Evolutionary conservation across 2,888 invertebrate species (phyloP).

Genomic region (Mellilla xanthometata): DNA sequence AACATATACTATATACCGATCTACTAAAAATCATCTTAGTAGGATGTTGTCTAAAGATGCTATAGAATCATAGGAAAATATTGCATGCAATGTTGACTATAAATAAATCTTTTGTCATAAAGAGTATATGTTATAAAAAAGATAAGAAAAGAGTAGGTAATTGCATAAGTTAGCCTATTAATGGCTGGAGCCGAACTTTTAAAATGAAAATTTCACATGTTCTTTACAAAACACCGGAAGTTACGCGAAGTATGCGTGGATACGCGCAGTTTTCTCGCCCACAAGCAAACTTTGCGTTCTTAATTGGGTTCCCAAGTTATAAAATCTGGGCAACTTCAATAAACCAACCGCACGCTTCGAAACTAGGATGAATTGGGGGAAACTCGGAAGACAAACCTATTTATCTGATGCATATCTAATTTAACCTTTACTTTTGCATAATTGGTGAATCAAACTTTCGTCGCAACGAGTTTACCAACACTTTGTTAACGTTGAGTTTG

Average conservation of each 20-base stretch:
- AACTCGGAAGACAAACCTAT: conserved; percentile 22
- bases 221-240: conserved; percentile 18
- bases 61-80: no score
- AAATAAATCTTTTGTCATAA: no score
- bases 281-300: conserved; percentile 25
- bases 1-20: no score
- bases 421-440: conserved; percentile 16
- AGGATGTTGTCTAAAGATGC: no score
- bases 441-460: conserved; percentile 9
- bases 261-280: conserved; percentile 25
- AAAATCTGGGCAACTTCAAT: conserved; percentile 28
- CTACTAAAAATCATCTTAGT: no score
- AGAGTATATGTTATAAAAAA: no score
- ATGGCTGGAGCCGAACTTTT: no score
- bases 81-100: no score
- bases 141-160: no score
- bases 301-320: conserved; percentile 34
- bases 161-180: no score
- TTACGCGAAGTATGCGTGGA: conserved; percentile 24
- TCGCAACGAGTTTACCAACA: background rate
- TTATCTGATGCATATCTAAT: conserved; percentile 24
- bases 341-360: conserved; percentile 22
- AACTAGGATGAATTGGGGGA: conserved; percentile 24
- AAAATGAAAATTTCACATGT: no score
- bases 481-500: no score